These are phyloP conservation scores for Sebastes itinus DNA, from an alignment of 2,797 vertebrate species.

Conservation along the genomic window DNA sequence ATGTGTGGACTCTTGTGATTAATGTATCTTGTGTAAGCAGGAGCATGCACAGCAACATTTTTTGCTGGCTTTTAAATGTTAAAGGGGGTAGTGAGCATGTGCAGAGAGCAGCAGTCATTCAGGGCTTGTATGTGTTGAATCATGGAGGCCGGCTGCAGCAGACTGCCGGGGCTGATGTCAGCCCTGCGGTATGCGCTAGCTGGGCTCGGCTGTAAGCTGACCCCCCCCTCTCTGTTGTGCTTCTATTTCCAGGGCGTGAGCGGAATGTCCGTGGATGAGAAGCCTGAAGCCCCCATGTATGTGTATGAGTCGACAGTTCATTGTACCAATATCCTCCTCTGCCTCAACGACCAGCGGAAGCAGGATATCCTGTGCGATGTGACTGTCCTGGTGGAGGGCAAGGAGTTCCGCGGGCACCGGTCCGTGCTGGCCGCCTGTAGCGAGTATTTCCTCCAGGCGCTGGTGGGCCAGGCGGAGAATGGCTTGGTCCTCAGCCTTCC, in stretches of 20 bases:
- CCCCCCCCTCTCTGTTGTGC: conserved; percentile 65
- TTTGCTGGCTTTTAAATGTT: conserved; percentile 16
- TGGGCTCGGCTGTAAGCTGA: conserved; percentile 60
- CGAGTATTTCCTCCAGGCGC: conserved; percentile 97
- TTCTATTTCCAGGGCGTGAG: conserved; percentile 93
- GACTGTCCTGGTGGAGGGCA: conserved; percentile 96
- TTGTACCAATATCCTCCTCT: conserved; percentile 99
- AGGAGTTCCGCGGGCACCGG: conserved; percentile 98
- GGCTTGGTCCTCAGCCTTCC: conserved; percentile 95
- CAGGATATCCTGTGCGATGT: conserved; percentile 99
- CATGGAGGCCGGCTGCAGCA: conserved; percentile 55
- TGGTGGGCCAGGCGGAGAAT: conserved; percentile 94
- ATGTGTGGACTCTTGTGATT: neutral
- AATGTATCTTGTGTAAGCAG: neutral
- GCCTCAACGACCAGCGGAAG: conserved; percentile 99
- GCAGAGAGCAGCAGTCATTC: conserved; percentile 5
- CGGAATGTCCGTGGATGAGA: conserved; percentile 99
- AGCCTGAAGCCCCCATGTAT: conserved; percentile 99
- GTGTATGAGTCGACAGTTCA: conserved; percentile 99
- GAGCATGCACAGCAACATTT: neutral
- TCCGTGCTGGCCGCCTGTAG: conserved; percentile 98
- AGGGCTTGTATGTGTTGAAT: conserved; percentile 50
- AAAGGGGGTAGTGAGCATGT: conserved; percentile 7
- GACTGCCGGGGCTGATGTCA: conserved; percentile 68
- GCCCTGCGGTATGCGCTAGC: conserved; percentile 61